Evolutionary conservation across 1,140 invertebrate species (phyloP).

Genomic region (Notospermus geniculatus): DNA sequence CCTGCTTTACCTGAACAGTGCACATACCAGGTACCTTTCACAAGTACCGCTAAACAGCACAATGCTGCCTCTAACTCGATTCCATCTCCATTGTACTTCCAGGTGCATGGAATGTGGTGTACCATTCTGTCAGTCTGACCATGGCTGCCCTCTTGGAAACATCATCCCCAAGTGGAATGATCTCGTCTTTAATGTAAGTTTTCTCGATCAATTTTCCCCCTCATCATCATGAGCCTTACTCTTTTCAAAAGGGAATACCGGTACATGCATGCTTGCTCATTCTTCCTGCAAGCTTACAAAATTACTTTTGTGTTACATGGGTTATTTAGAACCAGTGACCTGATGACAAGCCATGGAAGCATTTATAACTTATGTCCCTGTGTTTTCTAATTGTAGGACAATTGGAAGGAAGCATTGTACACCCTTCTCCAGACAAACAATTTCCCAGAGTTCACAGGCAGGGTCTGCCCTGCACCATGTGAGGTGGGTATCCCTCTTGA

Average conservation of each 20-base stretch:
- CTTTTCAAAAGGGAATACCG: neutral
- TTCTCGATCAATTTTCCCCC: neutral
- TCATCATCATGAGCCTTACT: neutral
- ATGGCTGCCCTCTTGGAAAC: slow-evolving; percentile 96
- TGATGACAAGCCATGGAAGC: neutral
- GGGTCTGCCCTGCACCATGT: slow-evolving; percentile 97
- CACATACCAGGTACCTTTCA: no score
- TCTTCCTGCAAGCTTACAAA: neutral
- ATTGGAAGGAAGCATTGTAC: slow-evolving; percentile 95
- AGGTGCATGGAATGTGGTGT: slow-evolving; percentile 99
- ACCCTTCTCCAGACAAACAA: slow-evolving; percentile 98
- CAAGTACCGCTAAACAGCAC: no score
- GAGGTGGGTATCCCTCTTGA: slow-evolving; percentile 60
- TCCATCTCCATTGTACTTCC: slow-evolving; percentile 10
- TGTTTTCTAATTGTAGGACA: slow-evolving; percentile 60
- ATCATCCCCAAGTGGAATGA: slow-evolving; percentile 99
- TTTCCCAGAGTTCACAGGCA: slow-evolving; percentile 98
- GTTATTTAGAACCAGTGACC: no score
- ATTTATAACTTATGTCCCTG: slow-evolving; percentile 1
- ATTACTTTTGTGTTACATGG: no score
- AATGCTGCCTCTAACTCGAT: no score
- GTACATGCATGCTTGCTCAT: neutral
- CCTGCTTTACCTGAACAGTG: no score
- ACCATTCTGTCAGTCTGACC: slow-evolving; percentile 95
- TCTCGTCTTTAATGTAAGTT: slow-evolving; percentile 74